phyloP scores from a whole-genome alignment of 2,113 vertebrate genomes.

The Alethe diademata region DNA sequence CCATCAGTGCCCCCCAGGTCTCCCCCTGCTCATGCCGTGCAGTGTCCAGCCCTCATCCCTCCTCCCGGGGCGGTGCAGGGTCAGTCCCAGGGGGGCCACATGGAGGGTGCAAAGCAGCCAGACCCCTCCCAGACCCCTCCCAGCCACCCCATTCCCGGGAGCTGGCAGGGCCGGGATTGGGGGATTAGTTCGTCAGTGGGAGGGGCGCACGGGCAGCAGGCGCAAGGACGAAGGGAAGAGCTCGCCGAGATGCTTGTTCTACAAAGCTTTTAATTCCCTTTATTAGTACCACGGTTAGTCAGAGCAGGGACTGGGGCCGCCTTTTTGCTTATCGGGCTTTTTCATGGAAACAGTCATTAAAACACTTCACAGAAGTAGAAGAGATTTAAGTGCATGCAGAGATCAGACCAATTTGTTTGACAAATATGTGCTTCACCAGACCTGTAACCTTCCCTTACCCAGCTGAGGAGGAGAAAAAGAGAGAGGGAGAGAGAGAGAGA shows the following conservation, averaged over 20 bases:
- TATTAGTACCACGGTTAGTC: constrained; percentile 58
- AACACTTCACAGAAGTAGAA: constrained; percentile 86
- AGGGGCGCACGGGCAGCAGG: background rate
- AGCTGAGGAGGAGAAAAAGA: background rate
- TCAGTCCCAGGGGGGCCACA: background rate
- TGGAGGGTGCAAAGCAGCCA: background rate
- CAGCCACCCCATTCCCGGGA: background rate
- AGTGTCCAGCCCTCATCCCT: background rate
- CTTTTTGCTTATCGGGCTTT: constrained; percentile 41
- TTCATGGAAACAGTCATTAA: constrained; percentile 77
- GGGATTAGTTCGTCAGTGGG: constrained; percentile 58
- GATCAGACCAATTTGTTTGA: constrained; percentile 54
- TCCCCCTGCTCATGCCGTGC: background rate
- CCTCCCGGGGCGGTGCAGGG: fast-evolving
- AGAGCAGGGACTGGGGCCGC: constrained; percentile 24
- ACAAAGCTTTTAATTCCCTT: constrained; percentile 69
- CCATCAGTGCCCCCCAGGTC: background rate
- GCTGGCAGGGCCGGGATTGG: fast-evolving
- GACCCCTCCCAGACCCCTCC: fast-evolving
- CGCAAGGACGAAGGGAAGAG: constrained; percentile 49
- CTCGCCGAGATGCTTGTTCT: constrained; percentile 53
- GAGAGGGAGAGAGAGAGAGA: background rate
- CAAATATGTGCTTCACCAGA: constrained; percentile 52
- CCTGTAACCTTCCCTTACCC: constrained; percentile 59
- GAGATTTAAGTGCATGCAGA: constrained; percentile 50